phyloP scores from a whole-genome alignment of 2,113 vertebrate species.

The Ursus arctos region DNA sequence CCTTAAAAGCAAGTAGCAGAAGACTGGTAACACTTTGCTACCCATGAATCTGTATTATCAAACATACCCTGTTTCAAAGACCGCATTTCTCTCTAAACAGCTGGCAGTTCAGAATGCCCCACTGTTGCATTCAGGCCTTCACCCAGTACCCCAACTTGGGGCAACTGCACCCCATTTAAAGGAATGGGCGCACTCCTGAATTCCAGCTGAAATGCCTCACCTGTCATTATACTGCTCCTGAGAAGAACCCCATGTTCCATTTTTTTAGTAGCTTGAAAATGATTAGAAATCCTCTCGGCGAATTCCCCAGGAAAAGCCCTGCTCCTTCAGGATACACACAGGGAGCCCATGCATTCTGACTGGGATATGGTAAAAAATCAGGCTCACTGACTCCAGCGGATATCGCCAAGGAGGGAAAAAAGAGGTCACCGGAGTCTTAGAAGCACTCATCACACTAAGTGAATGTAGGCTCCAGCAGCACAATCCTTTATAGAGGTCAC shows the following conservation, averaged over 20 bases:
- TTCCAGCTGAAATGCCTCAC: conserved; percentile 72
- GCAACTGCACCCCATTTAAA: background rate
- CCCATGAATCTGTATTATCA: background rate
- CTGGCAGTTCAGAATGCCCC: background rate
- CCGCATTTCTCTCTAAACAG: background rate
- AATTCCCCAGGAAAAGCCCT: conserved; percentile 13
- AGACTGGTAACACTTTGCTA: conserved; percentile 38
- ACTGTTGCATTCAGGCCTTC: background rate
- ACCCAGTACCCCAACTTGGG: background rate
- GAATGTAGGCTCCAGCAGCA: background rate
- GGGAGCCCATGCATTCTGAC: background rate
- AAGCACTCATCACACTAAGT: background rate
- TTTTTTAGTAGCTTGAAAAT: conserved; percentile 4
- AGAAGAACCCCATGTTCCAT: conserved; percentile 23
- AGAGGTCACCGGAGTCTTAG: conserved; percentile 25
- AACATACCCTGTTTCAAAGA: conserved; percentile 38
- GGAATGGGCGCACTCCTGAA: background rate
- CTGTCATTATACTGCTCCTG: conserved; percentile 43
- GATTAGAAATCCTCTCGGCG: conserved; percentile 27
- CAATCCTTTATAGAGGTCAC: conserved; percentile 39
- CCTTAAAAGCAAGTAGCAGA: conserved; percentile 56
- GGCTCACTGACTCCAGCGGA: background rate
- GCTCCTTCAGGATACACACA: background rate
- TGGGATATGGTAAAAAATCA: conserved; percentile 39
- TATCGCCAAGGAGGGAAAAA: background rate